Conservation (phyloP, 64 coral and sea anemone species). For the Astreopora myriophthalma region DNA sequence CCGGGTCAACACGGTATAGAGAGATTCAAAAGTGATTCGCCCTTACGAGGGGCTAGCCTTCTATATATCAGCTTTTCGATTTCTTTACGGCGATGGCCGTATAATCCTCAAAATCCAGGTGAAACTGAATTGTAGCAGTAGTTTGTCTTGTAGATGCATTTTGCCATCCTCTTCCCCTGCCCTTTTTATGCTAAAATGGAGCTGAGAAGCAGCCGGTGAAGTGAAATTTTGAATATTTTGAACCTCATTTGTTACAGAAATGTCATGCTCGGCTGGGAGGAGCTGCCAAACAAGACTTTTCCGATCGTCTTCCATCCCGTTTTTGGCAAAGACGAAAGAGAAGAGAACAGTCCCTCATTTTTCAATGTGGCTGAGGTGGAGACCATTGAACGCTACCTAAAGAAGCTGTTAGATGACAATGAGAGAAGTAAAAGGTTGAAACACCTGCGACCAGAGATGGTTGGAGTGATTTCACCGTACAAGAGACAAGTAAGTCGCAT, state of each 20-base stretch:
- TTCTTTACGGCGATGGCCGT: no score
- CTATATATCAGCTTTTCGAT: no score
- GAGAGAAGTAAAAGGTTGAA: constrained; percentile 56
- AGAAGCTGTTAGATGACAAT: constrained; percentile 71
- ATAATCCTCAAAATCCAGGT: no score
- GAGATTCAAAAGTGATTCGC: no score
- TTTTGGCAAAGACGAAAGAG: constrained; percentile 72
- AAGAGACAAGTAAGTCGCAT: constrained; percentile 72
- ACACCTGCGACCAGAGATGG: constrained; percentile 70
- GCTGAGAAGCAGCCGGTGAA: no score
- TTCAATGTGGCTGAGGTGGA: constrained; percentile 69
- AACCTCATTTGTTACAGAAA: background rate
- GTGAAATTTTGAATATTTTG: background rate
- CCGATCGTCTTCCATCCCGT: constrained; percentile 83
- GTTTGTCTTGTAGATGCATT: no score
- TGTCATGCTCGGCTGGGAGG: constrained; percentile 72
- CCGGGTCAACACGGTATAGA: no score
- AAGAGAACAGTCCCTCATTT: constrained; percentile 60
- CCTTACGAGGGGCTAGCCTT: no score
- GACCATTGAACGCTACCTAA: constrained; percentile 78
- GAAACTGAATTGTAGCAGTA: no score
- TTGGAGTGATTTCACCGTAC: constrained; percentile 83
- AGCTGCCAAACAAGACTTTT: constrained; percentile 67
- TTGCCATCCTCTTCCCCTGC: no score
- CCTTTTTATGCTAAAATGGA: no score